These are phyloP conservation scores for Myioborus miniatus DNA, from an alignment of 2,797 vertebrate species.

Conservation along the genomic window DNA sequence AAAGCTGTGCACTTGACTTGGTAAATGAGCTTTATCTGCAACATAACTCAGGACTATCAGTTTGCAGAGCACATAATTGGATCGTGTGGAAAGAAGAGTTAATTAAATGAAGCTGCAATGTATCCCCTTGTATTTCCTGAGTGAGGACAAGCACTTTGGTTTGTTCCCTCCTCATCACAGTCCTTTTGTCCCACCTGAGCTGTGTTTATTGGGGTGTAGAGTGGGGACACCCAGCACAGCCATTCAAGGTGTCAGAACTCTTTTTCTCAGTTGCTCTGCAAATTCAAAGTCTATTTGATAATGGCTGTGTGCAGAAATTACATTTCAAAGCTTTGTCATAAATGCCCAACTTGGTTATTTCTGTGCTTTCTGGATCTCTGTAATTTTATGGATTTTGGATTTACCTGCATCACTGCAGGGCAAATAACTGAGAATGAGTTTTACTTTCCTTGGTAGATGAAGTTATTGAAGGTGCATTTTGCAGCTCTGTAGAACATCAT, in stretches of 20 bases:
- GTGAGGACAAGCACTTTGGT: neutral
- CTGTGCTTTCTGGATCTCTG: neutral
- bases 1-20: neutral
- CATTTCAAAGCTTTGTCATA: neutral
- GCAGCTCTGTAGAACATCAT: neutral
- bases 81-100: neutral
- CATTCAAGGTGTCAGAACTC: neutral
- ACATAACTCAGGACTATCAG: neutral
- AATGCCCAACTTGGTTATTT: neutral
- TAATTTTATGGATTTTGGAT: neutral
- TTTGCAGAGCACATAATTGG: neutral
- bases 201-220: neutral
- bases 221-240: neutral
- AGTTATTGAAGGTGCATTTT: neutral
- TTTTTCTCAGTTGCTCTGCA: neutral
- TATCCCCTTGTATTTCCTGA: neutral
- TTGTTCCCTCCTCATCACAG: neutral
- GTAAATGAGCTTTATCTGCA: neutral
- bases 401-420: neutral
- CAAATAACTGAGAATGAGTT: neutral
- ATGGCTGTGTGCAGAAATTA: neutral
- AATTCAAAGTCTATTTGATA: neutral
- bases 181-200: neutral
- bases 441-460: neutral
- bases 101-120: neutral